phyloP scores from a whole-genome alignment of 2,888 invertebrate species.

The Cerastis rubricosa region DNA sequence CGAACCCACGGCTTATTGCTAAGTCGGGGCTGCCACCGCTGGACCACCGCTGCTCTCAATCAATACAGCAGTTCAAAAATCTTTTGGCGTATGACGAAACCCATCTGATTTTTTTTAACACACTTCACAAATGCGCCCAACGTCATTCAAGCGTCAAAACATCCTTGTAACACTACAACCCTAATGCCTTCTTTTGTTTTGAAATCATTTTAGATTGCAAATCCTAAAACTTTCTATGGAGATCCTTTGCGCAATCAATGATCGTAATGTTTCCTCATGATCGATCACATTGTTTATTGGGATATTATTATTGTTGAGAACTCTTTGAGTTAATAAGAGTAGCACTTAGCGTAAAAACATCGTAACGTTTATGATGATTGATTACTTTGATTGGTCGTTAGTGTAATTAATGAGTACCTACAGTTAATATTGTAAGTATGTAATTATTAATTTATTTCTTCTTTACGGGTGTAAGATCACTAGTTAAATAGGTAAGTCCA shows the following conservation, averaged over 20 bases:
- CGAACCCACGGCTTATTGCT: too few relatives aligned
- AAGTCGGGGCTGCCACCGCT: too few relatives aligned
- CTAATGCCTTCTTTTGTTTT: not conserved
- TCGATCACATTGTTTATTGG: slow-evolving; percentile 25
- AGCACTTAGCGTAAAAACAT: slow-evolving; percentile 25
- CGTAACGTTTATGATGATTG: slow-evolving; percentile 30
- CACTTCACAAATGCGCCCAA: not conserved
- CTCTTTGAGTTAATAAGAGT: not conserved
- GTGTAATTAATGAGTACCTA: slow-evolving; percentile 10
- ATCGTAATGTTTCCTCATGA: slow-evolving; percentile 31
- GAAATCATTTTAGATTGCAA: not conserved
- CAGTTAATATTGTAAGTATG: not conserved
- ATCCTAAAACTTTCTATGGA: not conserved
- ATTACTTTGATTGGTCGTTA: slow-evolving; percentile 18
- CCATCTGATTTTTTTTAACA: too few relatives aligned
- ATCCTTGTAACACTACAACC: not conserved
- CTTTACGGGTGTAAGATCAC: too few relatives aligned
- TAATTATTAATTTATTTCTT: too few relatives aligned
- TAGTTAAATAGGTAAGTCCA: too few relatives aligned
- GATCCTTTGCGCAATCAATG: slow-evolving; percentile 26
- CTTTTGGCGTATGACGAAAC: not conserved
- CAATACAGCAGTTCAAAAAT: too few relatives aligned
- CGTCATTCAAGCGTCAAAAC: not conserved
- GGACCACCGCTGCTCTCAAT: too few relatives aligned
- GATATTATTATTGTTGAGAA: not conserved